Conservation (phyloP, 2,888 invertebrate species). For the Meloe dianella region DNA sequence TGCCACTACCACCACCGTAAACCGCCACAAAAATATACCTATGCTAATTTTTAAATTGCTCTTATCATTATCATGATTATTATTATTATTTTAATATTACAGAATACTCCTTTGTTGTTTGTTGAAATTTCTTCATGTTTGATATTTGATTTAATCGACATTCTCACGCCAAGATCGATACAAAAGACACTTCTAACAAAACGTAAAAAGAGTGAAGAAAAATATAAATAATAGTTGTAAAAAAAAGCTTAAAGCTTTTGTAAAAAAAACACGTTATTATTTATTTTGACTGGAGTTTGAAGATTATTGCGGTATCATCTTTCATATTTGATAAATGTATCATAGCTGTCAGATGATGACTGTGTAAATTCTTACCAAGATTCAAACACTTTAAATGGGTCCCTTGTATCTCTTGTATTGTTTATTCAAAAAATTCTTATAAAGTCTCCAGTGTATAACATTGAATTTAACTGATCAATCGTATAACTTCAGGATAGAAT, state of each 20-base stretch:
- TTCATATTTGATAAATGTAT: constrained; percentile 40
- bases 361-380: constrained; percentile 30
- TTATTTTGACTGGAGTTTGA: constrained; percentile 32
- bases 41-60: constrained; percentile 24
- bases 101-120: neutral
- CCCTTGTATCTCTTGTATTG: constrained; percentile 25
- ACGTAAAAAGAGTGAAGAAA: neutral
- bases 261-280: constrained; percentile 30
- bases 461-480: constrained; percentile 2
- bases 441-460: constrained; percentile 4
- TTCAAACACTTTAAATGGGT: constrained; percentile 27
- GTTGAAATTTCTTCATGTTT: neutral
- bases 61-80: neutral
- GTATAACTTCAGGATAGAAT: neutral
- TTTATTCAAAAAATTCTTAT: constrained; percentile 26
- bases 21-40: constrained; percentile 11
- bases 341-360: constrained; percentile 39
- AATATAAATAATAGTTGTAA: constrained; percentile 4
- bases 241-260: constrained; percentile 19
- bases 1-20: constrained; percentile 2
- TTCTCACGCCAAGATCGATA: neutral
- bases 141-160: neutral
- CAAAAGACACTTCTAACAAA: neutral
- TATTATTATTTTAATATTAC: neutral
- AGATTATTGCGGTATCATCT: constrained; percentile 31